Conservation (phyloP, 2,113 vertebrate species). For the Ptilonorhynchus violaceus region DNA sequence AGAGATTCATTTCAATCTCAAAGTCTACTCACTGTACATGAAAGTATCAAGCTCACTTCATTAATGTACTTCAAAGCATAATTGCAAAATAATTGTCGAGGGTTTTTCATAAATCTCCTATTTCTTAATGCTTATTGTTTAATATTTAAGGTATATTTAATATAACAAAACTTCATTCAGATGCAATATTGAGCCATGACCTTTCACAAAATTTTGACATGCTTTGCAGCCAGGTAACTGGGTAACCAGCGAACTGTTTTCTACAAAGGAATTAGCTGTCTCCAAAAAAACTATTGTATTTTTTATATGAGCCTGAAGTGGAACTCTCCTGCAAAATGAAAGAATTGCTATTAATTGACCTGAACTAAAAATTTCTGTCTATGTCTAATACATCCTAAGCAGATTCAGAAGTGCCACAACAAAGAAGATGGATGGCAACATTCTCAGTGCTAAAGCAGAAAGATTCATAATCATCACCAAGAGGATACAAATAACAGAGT, state of each 20-base stretch:
- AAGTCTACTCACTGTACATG: background rate
- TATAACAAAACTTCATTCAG: background rate
- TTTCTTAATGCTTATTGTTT: background rate
- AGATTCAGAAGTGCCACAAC: background rate
- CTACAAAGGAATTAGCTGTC: background rate
- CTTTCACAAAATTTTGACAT: background rate
- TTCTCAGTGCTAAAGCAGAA: background rate
- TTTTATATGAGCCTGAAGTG: background rate
- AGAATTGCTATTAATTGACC: background rate
- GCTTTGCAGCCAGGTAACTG: background rate
- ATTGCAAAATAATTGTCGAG: background rate
- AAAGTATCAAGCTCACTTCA: background rate
- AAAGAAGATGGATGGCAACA: background rate
- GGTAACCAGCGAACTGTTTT: background rate
- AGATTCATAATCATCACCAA: background rate
- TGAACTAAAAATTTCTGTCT: background rate
- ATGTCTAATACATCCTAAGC: background rate
- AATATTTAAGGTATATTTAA: background rate
- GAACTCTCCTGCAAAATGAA: background rate
- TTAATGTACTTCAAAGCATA: background rate
- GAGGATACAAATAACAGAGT: background rate
- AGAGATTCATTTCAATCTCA: background rate
- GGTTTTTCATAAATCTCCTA: background rate
- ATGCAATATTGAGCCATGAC: background rate
- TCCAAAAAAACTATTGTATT: background rate